A percentile compares a stretch with the other conserved stretches of the same genome.
These are phyloP conservation scores for Poecilia wingei DNA, from an alignment of 2,797 vertebrate genomes.

Conservation along the genomic window DNA sequence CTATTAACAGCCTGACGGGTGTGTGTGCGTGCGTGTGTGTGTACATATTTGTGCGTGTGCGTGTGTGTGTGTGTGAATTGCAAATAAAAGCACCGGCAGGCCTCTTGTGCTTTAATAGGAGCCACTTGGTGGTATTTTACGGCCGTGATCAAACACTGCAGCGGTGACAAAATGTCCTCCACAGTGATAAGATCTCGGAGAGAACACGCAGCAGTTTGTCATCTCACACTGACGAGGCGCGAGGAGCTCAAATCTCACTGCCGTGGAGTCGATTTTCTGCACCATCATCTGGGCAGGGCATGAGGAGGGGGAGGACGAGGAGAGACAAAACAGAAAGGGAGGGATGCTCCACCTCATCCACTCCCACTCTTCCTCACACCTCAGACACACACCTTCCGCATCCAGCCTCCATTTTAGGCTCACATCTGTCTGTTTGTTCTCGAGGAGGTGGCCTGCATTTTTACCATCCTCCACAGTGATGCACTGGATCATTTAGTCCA, in stretches of 20 bases:
- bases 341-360: slow-evolving; percentile 63
- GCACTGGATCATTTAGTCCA: not conserved
- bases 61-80: slow-evolving; percentile 44
- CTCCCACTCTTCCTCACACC: slow-evolving; percentile 58
- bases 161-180: slow-evolving; percentile 73
- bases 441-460: not conserved
- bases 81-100: slow-evolving; percentile 63
- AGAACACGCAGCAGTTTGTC: slow-evolving; percentile 15
- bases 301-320: slow-evolving; percentile 8
- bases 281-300: slow-evolving; percentile 37
- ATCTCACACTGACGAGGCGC: slow-evolving; percentile 5
- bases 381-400: slow-evolving; percentile 29
- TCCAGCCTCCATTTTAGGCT: slow-evolving; percentile 14
- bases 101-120: slow-evolving; percentile 60
- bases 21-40: slow-evolving; percentile 21
- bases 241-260: slow-evolving; percentile 9
- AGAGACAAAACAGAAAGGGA: slow-evolving; percentile 14
- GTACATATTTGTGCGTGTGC: not conserved
- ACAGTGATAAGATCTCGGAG: slow-evolving; percentile 53
- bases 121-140: slow-evolving; percentile 53
- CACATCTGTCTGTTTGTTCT: not conserved
- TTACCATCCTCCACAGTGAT: not conserved
- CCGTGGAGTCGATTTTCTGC: slow-evolving; percentile 15
- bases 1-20: slow-evolving; percentile 62
- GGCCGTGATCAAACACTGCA: slow-evolving; percentile 55